A percentile compares a stretch with the other conserved stretches of the same genome.
phyloP scores from a whole-genome alignment of 2,113 vertebrate genomes.

The Tyto alba region DNA sequence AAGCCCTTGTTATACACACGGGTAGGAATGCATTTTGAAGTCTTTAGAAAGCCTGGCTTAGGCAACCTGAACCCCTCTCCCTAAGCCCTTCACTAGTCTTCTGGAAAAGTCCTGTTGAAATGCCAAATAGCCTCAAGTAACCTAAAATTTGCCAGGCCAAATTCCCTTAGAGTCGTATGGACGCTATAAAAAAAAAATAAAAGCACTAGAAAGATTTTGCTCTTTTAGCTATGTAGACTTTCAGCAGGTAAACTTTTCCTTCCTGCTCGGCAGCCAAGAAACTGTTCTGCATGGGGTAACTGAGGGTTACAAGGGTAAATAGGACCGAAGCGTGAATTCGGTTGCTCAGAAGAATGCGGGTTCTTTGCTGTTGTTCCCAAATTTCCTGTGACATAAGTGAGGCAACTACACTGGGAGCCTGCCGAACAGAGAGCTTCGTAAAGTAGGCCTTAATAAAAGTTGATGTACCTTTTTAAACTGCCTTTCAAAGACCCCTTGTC shows the following conservation, averaged over 20 bases:
- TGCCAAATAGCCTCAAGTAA: too few species aligned
- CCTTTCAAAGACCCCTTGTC: background rate
- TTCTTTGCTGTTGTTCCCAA: background rate
- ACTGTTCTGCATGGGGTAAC: background rate
- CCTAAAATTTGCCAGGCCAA: too few species aligned
- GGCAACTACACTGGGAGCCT: background rate
- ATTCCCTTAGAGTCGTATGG: background rate
- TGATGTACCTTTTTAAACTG: background rate
- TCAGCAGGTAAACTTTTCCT: background rate
- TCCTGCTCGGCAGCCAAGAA: background rate
- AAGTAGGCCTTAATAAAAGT: background rate
- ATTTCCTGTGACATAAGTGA: background rate
- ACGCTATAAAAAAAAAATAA: background rate
- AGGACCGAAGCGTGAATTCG: too few species aligned
- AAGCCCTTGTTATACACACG: background rate
- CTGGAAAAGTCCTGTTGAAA: background rate
- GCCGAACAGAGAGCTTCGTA: background rate
- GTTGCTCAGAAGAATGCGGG: background rate
- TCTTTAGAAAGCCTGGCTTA: background rate
- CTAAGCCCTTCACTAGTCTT: background rate
- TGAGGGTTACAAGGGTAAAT: background rate
- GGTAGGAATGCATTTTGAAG: background rate
- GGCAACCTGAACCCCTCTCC: background rate
- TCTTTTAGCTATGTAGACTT: background rate
- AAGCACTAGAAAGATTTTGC: background rate